A percentile compares a stretch with the other conserved stretches of the same genome.
Evolutionary conservation across 1,140 invertebrate species (phyloP).

Genomic region (Drosophila kanapiae): DNA sequence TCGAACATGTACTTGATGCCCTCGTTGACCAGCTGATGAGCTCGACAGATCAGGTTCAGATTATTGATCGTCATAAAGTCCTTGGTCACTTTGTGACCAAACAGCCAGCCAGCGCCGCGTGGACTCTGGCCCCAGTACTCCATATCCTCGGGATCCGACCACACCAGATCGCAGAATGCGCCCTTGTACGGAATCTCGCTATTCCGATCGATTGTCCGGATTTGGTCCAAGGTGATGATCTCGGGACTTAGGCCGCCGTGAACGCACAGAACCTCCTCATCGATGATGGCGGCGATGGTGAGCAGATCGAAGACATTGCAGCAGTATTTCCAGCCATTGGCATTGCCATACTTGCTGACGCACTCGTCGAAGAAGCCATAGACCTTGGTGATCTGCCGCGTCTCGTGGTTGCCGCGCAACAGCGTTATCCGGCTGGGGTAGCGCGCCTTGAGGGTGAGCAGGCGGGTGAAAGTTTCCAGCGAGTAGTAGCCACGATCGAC

Average conservation of each 20-base stretch:
- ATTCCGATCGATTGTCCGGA: slow-evolving; percentile 97
- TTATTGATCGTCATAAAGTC: slow-evolving; percentile 97
- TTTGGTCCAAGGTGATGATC: slow-evolving; percentile 96
- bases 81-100: slow-evolving; percentile 96
- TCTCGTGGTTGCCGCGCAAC: slow-evolving; percentile 98
- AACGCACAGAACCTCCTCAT: slow-evolving; percentile 98
- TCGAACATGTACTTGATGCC: slow-evolving; percentile 98
- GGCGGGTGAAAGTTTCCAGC: slow-evolving; percentile 96
- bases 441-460: slow-evolving; percentile 91
- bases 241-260: slow-evolving; percentile 98
- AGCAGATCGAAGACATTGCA: slow-evolving; percentile 99
- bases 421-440: slow-evolving; percentile 93
- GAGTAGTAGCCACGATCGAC: slow-evolving; percentile 98
- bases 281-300: slow-evolving; percentile 98
- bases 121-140: slow-evolving; percentile 96
- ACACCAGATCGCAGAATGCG: slow-evolving; percentile 97
- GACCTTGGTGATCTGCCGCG: slow-evolving; percentile 99
- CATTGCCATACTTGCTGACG: slow-evolving; percentile 99
- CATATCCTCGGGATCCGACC: slow-evolving; percentile 98
- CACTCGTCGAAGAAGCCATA: slow-evolving; percentile 99
- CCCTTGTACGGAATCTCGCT: slow-evolving; percentile 99
- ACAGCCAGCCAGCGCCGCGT: slow-evolving; percentile 96
- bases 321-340: slow-evolving; percentile 99
- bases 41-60: slow-evolving; percentile 95
- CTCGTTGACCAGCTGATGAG: slow-evolving; percentile 98